A percentile compares a stretch with the other conserved stretches of the same genome.
Conservation (phyloP, 2,888 invertebrate genomes). For the Cheiracanthium punctorium region DNA sequence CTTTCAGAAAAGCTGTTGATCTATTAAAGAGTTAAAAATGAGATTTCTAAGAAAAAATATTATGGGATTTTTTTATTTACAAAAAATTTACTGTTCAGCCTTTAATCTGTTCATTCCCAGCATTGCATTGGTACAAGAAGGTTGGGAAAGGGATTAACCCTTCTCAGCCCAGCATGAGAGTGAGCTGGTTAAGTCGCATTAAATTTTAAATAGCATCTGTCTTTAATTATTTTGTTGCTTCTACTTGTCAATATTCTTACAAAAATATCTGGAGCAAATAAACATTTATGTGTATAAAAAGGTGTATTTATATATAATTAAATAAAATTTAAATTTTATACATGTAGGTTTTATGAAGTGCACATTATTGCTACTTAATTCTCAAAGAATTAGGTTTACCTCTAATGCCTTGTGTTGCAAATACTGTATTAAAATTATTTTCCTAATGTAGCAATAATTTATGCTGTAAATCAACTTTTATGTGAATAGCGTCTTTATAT, state of each 20-base stretch:
- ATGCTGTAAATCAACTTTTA: constrained; percentile 6
- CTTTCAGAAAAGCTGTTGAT: too few relatives aligned
- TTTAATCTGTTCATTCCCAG: too few relatives aligned
- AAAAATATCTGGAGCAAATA: background rate
- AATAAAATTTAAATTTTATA: constrained; percentile 8
- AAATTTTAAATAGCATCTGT: too few relatives aligned
- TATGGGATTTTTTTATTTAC: too few relatives aligned
- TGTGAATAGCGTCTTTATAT: constrained; percentile 15
- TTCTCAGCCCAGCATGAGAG: too few relatives aligned
- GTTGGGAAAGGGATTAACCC: too few relatives aligned
- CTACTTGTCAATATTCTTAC: background rate
- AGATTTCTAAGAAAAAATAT: too few relatives aligned
- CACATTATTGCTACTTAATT: constrained; percentile 16
- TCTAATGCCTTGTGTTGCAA: constrained; percentile 17
- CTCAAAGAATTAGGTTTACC: constrained; percentile 11
- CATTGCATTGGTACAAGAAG: too few relatives aligned
- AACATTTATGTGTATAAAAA: background rate
- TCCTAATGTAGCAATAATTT: constrained; percentile 17
- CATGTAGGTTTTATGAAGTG: background rate
- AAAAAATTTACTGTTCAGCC: too few relatives aligned
- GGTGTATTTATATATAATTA: constrained; percentile 2
- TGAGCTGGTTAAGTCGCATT: too few relatives aligned
- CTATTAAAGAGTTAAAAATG: too few relatives aligned
- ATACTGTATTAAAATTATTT: constrained; percentile 15
- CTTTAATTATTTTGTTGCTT: too few relatives aligned